Evolutionary conservation across 2,797 vertebrate species (phyloP).

Genomic region (Poeciliopsis turneri): DNA sequence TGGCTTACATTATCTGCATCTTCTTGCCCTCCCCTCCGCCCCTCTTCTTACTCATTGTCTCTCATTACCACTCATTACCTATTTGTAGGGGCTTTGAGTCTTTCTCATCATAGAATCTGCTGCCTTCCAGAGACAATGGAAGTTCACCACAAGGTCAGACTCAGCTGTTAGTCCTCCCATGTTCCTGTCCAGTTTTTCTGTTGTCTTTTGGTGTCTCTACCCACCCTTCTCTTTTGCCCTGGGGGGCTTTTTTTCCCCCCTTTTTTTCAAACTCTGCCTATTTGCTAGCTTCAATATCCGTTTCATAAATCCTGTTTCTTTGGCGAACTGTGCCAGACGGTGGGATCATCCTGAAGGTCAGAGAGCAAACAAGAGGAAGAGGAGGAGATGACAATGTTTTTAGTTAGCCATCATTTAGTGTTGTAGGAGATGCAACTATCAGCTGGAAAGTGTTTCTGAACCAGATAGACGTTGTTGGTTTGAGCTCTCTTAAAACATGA

Average conservation of each 20-base stretch:
- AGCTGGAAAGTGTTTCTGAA: conserved; percentile 11
- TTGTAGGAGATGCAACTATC: conserved; percentile 22
- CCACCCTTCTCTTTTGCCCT: conserved; percentile 44
- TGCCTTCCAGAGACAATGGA: conserved; percentile 59
- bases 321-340: conserved; percentile 74
- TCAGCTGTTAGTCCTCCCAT: conserved; percentile 47
- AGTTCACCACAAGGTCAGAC: conserved; percentile 70
- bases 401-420: conserved; percentile 34
- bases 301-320: conserved; percentile 77
- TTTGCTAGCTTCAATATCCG: conserved; percentile 82
- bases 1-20: conserved; percentile 74
- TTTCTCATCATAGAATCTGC: conserved; percentile 54
- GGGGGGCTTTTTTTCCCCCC: conserved; percentile 39
- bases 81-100: conserved; percentile 56
- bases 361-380: conserved; percentile 57
- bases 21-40: conserved; percentile 50
- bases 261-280: conserved; percentile 53
- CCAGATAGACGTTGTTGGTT: neutral
- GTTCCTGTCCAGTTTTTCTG: conserved; percentile 61
- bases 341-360: conserved; percentile 72
- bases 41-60: conserved; percentile 80
- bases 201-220: conserved; percentile 45
- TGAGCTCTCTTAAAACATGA: neutral
- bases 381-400: conserved; percentile 56
- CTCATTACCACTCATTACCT: conserved; percentile 74